phyloP scores from a whole-genome alignment of 2,113 vertebrate species.

The Donacobius atricapilla region DNA sequence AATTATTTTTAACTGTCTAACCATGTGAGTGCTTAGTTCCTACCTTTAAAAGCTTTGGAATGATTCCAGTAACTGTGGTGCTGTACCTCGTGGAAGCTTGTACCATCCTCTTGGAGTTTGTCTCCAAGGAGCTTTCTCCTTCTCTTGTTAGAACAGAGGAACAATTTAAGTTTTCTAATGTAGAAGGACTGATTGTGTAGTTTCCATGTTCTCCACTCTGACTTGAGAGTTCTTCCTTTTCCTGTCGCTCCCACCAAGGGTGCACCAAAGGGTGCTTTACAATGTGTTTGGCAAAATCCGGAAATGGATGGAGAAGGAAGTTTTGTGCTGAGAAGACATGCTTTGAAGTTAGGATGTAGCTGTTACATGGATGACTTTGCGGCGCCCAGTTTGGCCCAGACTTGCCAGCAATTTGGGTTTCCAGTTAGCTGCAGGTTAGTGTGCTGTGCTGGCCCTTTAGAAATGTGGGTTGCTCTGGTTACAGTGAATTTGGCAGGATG shows the following conservation, averaged over 20 bases:
- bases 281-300: not conserved
- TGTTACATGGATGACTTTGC: not conserved
- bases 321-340: not conserved
- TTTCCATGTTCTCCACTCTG: not conserved
- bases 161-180: not conserved
- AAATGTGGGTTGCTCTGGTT: not conserved
- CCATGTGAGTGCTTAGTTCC: not conserved
- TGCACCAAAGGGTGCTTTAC: not conserved
- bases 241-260: not conserved
- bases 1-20: not conserved
- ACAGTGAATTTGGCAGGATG: not conserved
- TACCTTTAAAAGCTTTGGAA: not conserved
- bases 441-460: not conserved
- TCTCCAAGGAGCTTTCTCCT: not conserved
- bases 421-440: not conserved
- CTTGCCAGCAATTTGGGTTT: slow-evolving; percentile 15
- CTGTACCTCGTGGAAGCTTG: not conserved
- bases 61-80: not conserved
- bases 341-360: not conserved
- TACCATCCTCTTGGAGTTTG: not conserved
- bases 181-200: not conserved
- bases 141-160: not conserved
- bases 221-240: not conserved
- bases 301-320: not conserved
- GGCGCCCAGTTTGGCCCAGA: not conserved